Conservation (phyloP, 2,113 vertebrate genomes). For the Phaethornis superciliosus region DNA sequence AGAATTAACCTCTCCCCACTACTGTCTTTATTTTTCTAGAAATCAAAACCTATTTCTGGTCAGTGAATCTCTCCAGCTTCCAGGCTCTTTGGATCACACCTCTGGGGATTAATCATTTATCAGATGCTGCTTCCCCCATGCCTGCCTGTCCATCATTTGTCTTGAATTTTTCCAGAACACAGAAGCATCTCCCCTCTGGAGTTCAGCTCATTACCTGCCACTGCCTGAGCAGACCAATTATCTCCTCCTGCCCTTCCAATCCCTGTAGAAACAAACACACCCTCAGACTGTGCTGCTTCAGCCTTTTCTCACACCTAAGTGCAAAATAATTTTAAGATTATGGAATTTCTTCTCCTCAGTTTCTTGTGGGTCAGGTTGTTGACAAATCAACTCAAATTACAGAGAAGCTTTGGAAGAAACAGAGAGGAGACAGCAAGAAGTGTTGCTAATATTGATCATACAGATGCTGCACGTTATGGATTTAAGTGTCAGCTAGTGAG, state of each 20-base stretch:
- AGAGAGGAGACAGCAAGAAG: not conserved
- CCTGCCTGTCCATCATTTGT: not conserved
- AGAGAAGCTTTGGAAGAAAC: not conserved
- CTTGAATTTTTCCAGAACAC: not conserved
- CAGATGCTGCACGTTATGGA: not conserved
- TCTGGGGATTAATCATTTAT: not conserved
- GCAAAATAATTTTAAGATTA: not conserved
- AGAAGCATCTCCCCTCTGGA: not conserved
- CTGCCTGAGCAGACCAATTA: not conserved
- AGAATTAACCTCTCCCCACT: not conserved
- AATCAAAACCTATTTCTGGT: not conserved
- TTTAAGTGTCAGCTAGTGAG: not conserved
- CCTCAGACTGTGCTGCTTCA: not conserved
- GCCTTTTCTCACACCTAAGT: not conserved
- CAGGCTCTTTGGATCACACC: not conserved
- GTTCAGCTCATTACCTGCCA: not conserved
- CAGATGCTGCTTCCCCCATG: not conserved
- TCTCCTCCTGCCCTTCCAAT: not conserved
- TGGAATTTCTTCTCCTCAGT: not conserved
- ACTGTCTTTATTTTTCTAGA: not conserved
- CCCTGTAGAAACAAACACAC: not conserved
- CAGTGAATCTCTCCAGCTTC: not conserved
- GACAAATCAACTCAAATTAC: not conserved
- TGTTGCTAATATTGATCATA: not conserved
- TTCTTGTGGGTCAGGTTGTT: not conserved